phyloP scores from a whole-genome alignment of 2,797 vertebrate species.

The Rhinella marina region DNA sequence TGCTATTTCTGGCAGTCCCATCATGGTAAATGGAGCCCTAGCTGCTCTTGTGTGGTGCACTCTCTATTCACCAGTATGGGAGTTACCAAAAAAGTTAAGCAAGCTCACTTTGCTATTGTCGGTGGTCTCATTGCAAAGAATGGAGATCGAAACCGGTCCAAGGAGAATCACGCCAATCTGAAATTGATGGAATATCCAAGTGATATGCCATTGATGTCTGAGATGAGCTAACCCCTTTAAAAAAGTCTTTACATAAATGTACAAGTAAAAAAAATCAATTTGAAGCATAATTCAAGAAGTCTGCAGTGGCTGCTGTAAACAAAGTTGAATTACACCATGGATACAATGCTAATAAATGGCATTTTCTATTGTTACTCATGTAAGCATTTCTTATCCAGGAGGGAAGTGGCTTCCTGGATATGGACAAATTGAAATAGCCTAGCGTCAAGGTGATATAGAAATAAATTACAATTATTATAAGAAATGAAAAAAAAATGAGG shows the following conservation, averaged over 20 bases:
- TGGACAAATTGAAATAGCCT: background rate
- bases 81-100: too few species aligned
- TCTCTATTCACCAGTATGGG: too few species aligned
- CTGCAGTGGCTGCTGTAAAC: background rate
- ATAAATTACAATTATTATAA: conserved; percentile 53
- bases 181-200: too few species aligned
- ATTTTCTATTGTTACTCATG: conserved; percentile 19
- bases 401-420: background rate
- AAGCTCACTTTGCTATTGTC: too few species aligned
- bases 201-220: too few species aligned
- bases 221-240: too few species aligned
- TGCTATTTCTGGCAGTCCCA: too few species aligned
- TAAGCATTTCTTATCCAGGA: conserved; percentile 3
- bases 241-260: background rate
- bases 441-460: background rate
- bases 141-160: too few species aligned
- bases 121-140: too few species aligned
- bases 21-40: too few species aligned
- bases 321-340: background rate
- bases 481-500: conserved; percentile 32
- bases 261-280: background rate
- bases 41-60: too few species aligned
- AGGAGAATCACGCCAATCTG: too few species aligned
- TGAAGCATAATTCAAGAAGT: background rate
- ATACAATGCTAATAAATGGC: background rate